Evolutionary conservation across 2,797 vertebrate species (phyloP), one percentile per base, ranked within the genome.

Genomic region (Garrulus glandarius): DNA sequence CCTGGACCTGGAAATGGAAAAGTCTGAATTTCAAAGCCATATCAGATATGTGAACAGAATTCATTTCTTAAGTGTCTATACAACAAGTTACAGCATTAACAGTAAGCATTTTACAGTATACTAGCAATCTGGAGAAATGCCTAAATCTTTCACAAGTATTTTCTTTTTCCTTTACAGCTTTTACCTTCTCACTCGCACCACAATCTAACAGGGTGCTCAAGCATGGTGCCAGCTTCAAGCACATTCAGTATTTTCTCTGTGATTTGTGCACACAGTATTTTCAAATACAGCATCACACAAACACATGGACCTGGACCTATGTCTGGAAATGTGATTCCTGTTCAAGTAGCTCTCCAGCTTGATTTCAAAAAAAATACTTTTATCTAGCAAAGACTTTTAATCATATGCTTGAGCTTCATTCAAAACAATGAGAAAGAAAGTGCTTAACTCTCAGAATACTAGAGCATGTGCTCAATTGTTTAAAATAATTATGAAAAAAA

Each of bases 141-240:
- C 87, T 90, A 88, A 95, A 69, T 74, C 78, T 92, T 94, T 95
- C 82, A 78, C 53, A 90, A 88, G 78, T 91, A 74, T 90, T 92
- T 95, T 65, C 69, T 77, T 95, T 89, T 71, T 80, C 37, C 52
- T 93, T 85, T 94, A 63, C 76, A 88, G 78, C 53, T 89, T 92
- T 94, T 93, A 78, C 94, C 79, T 93, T 78, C 68, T 88, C 72
- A 39, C 57, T 76, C 6, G 9, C 57, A 69, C 84, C 64, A 61
- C 60, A 82, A 29, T 89, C 77, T 65, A 96, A 72, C 68, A 92
- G 55, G 64, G 56, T 90, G 67, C 89, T 93, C 83, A 79, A 92
- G 63, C 72, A 79, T 32, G 47, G 74, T 92, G 89, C 84, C 84
- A 94, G 53, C 89, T 95, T 88, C 85, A 92, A 89, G 89, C 70